phyloP scores from a whole-genome alignment of 2,797 vertebrate species.

The Cuniculus paca region DNA sequence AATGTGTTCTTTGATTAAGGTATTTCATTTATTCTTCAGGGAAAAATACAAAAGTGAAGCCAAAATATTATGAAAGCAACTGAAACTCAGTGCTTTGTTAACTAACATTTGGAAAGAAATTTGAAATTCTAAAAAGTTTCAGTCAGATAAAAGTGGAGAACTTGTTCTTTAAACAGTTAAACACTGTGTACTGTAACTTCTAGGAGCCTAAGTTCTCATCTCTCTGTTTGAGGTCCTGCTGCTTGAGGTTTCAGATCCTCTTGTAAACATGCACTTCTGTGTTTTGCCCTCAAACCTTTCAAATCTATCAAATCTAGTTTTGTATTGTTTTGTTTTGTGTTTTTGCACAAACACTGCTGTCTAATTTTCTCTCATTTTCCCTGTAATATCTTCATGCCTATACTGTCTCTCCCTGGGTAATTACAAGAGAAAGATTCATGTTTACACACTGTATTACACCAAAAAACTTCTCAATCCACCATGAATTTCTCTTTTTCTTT shows the following conservation, averaged over 20 bases:
- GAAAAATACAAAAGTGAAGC: background rate
- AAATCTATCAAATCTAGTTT: constrained; percentile 17
- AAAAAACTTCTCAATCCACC: background rate
- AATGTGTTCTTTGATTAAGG: background rate
- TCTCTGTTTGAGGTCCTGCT: constrained; percentile 38
- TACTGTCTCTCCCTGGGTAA: constrained; percentile 44
- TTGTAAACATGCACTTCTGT: constrained; percentile 17
- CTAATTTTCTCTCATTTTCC: constrained; percentile 39
- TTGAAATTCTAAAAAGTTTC: constrained; percentile 59
- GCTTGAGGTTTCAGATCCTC: constrained; percentile 58
- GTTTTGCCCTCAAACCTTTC: constrained; percentile 41
- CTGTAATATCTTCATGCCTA: constrained; percentile 36
- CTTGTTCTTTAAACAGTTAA: constrained; percentile 72
- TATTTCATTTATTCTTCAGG: constrained; percentile 14
- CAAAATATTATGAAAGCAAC: background rate
- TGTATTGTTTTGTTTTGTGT: background rate
- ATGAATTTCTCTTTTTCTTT: background rate
- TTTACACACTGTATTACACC: constrained; percentile 3
- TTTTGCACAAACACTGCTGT: background rate
- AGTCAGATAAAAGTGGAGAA: constrained; percentile 10
- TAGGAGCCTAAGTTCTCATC: constrained; percentile 17
- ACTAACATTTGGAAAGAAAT: constrained; percentile 77
- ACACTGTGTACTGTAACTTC: background rate
- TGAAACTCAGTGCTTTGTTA: constrained; percentile 56
- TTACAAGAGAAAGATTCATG: constrained; percentile 15